A percentile compares a stretch with the other conserved stretches of the same genome.
Evolutionary conservation across 2,797 vertebrate genomes (phyloP).

Genomic region (Phalloptychus januarius): DNA sequence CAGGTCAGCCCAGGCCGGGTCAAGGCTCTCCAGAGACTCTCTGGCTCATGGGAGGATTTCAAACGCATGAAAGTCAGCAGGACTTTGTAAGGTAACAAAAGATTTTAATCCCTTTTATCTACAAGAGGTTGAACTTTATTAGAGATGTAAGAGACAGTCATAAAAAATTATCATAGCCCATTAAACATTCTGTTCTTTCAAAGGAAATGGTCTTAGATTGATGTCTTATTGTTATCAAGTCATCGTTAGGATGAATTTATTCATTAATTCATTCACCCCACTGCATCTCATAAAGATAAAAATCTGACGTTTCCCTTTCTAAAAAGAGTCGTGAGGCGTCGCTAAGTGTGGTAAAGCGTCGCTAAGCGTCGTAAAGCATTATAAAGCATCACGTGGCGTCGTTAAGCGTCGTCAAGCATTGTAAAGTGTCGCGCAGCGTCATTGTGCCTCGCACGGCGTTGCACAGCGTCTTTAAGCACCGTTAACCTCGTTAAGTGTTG

Average conservation of each 20-base stretch:
- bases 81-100: not conserved
- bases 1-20: not conserved
- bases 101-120: not conserved
- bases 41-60: not conserved
- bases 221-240: not conserved
- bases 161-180: not conserved
- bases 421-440: too few relatives aligned
- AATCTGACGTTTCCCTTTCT: not conserved
- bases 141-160: not conserved
- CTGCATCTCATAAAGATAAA: not conserved
- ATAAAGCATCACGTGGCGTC: too few relatives aligned
- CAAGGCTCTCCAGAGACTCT: not conserved
- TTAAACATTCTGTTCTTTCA: not conserved
- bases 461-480: too few relatives aligned
- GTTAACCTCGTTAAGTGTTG: too few relatives aligned
- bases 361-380: too few relatives aligned
- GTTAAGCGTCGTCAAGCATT: too few relatives aligned
- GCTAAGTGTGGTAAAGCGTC: too few relatives aligned
- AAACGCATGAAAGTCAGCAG: not conserved
- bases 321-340: too few relatives aligned
- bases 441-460: too few relatives aligned
- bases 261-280: not conserved
- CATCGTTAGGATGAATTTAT: not conserved
- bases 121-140: not conserved
- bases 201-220: not conserved